Conservation (phyloP, 2,888 invertebrate genomes). For the Pristionchus arcanus region DNA sequence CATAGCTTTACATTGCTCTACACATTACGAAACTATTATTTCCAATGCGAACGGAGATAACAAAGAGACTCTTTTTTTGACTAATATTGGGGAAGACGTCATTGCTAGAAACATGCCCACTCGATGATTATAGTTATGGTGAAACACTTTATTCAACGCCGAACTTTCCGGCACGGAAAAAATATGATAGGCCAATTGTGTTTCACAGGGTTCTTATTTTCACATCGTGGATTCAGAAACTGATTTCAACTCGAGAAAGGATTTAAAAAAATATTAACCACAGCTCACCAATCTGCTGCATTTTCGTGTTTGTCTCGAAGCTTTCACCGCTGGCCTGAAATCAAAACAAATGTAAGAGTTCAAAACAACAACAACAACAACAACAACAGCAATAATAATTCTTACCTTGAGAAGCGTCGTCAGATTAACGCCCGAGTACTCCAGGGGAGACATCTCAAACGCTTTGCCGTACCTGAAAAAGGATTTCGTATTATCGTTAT, state of each 20-base stretch:
- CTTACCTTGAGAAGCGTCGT: conserved; percentile 88
- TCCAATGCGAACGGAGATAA: too few relatives aligned
- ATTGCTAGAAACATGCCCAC: too few relatives aligned
- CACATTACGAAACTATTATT: too few relatives aligned
- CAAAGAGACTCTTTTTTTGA: too few relatives aligned
- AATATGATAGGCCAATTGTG: not conserved
- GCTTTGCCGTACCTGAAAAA: conserved; percentile 81
- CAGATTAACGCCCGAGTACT: conserved; percentile 98
- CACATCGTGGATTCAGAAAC: not conserved
- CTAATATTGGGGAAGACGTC: too few relatives aligned
- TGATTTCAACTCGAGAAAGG: not conserved
- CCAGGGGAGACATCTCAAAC: conserved; percentile 97
- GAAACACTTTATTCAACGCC: too few relatives aligned
- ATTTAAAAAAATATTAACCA: not conserved
- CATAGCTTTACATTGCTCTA: too few relatives aligned
- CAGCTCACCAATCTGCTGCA: conserved; percentile 83
- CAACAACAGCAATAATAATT: not conserved
- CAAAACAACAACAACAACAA: not conserved
- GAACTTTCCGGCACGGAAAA: too few relatives aligned
- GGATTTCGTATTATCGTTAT: not conserved
- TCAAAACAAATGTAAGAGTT: not conserved
- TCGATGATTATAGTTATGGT: too few relatives aligned
- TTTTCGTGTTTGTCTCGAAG: conserved; percentile 84
- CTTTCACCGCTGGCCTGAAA: conserved; percentile 92
- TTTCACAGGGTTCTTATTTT: not conserved